Evolutionary conservation across 2,888 invertebrate genomes (phyloP).

Genomic region (Didymodactylos carnosus): DNA sequence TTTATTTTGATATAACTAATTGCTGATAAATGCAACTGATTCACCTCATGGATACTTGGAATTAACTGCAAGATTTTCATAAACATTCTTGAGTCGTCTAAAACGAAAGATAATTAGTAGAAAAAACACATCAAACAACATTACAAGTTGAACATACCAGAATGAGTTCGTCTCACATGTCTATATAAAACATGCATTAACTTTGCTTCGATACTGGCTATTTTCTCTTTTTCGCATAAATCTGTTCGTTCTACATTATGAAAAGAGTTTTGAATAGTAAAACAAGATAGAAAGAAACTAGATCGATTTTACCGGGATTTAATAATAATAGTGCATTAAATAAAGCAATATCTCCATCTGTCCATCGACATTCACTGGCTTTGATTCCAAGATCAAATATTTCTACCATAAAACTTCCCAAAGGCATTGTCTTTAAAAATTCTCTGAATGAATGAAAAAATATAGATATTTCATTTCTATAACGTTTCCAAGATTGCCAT

Average conservation of each 20-base stretch:
- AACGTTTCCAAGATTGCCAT: too few relatives aligned
- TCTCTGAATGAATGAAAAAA: not conserved
- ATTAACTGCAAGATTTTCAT: constrained; percentile 6
- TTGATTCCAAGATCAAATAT: constrained; percentile 27
- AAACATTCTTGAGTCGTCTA: constrained; percentile 8
- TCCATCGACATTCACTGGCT: constrained; percentile 24
- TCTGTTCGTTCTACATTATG: not conserved
- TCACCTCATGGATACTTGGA: constrained; percentile 9
- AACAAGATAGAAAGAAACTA: not conserved
- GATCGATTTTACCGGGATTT: constrained; percentile 25
- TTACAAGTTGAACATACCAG: not conserved
- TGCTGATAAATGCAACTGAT: constrained; percentile 3
- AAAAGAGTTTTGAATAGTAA: not conserved
- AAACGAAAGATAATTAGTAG: not conserved
- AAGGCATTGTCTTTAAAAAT: not conserved
- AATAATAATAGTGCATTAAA: constrained; percentile 28
- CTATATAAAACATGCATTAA: constrained; percentile 8
- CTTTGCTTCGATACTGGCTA: constrained; percentile 6
- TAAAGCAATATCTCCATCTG: constrained; percentile 28
- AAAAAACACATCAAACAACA: not conserved
- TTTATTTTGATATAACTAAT: not conserved
- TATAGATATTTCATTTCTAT: not conserved
- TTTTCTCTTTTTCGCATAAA: constrained; percentile 8
- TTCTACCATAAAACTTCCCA: constrained; percentile 25
- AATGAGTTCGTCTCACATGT: not conserved